Evolutionary conservation across 2,113 vertebrate genomes (phyloP).

Genomic region (Passer domesticus): DNA sequence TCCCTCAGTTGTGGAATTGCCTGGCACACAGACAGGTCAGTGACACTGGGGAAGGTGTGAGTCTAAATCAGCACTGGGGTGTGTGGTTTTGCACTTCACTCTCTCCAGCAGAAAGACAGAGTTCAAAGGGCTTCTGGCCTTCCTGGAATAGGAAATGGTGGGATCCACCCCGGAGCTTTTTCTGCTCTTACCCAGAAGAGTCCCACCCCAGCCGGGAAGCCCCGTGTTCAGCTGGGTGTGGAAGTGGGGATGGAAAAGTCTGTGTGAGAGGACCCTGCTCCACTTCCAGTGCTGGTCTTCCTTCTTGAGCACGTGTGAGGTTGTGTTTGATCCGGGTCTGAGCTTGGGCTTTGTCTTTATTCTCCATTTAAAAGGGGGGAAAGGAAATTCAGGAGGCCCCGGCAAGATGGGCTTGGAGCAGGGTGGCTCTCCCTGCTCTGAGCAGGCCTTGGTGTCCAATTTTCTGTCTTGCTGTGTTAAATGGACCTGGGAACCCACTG

Average conservation of each 20-base stretch:
- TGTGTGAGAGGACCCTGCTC: accelerated
- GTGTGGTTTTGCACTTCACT: not conserved
- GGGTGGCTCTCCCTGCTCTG: not conserved
- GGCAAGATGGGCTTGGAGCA: not conserved
- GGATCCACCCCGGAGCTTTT: not conserved
- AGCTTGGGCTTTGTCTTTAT: not conserved
- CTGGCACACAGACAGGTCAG: accelerated
- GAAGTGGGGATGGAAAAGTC: not conserved
- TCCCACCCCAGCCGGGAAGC: not conserved
- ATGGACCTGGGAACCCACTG: not conserved
- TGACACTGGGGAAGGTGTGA: not conserved
- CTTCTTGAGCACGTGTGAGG: not conserved
- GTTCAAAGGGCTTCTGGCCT: constrained; percentile 37
- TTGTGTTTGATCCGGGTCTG: not conserved
- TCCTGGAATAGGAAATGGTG: not conserved
- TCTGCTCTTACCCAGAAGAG: constrained; percentile 10
- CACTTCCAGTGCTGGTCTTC: not conserved
- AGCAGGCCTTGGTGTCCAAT: not conserved
- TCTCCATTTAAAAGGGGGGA: not conserved
- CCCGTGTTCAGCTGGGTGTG: not conserved
- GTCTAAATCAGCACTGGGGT: not conserved
- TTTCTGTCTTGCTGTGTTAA: constrained; percentile 48
- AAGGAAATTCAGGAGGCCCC: not conserved
- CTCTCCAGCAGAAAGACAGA: not conserved
- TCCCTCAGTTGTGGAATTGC: not conserved